Percentiles rank a stretch among this genome's conserved stretches.
These are phyloP conservation scores for Acanthosepion pharaonis DNA, from an alignment of 2,888 invertebrate genomes.

Conservation along the genomic window DNA sequence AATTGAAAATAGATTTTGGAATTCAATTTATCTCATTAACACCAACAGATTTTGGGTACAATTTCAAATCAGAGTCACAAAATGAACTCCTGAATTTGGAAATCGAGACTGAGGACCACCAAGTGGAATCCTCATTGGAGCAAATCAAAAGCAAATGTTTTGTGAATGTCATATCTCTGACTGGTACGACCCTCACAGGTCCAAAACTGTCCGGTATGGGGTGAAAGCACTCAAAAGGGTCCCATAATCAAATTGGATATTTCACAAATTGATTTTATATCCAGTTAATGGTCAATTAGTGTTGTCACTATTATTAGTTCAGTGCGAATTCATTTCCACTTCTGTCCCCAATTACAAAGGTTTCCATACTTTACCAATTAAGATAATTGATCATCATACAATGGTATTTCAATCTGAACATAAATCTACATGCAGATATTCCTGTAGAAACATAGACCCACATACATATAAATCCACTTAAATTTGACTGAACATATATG, in stretches of 20 bases:
- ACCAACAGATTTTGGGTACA: background rate
- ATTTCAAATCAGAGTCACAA: background rate
- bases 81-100: background rate
- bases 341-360: slow-evolving; percentile 2
- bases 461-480: background rate
- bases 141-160: background rate
- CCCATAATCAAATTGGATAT: background rate
- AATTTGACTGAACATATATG: too few species aligned
- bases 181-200: background rate
- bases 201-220: background rate
- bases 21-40: slow-evolving; percentile 13
- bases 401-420: background rate
- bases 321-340: background rate
- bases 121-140: background rate
- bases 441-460: background rate
- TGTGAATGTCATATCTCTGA: background rate
- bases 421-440: background rate
- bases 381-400: background rate
- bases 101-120: background rate
- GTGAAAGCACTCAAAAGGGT: background rate
- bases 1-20: background rate
- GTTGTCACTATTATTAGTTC: background rate
- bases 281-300: slow-evolving; percentile 33
- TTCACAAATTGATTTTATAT: slow-evolving; percentile 33
- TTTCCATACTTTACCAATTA: slow-evolving; percentile 33